phyloP scores from a whole-genome alignment of 2,888 invertebrate genomes.

The Neocrepidodera transversa region DNA sequence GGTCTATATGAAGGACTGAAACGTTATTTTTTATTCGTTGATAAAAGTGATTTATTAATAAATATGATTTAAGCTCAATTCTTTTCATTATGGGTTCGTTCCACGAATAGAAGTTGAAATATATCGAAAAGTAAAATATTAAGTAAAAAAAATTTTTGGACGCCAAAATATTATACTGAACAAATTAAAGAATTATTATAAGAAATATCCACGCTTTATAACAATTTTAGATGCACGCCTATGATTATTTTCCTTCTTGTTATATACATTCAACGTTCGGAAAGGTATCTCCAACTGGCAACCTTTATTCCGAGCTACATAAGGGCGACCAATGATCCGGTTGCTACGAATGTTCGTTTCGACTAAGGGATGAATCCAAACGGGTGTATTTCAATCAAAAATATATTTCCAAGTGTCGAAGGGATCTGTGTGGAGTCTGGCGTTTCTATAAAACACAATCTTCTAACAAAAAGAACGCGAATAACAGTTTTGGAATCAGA shows the following conservation, averaged over 20 bases:
- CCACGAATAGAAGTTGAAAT: too few relatives aligned
- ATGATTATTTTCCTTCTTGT: slow-evolving; percentile 9
- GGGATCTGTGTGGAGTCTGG: slow-evolving; percentile 18
- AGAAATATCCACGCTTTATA: too few relatives aligned
- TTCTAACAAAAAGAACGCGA: slow-evolving; percentile 17
- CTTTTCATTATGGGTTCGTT: too few relatives aligned
- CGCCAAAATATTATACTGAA: too few relatives aligned
- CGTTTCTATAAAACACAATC: slow-evolving; percentile 20
- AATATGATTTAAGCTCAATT: too few relatives aligned
- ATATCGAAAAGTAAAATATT: too few relatives aligned
- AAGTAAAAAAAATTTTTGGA: too few relatives aligned
- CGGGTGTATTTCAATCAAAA: slow-evolving; percentile 57
- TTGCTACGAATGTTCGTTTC: slow-evolving; percentile 14
- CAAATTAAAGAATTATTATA: too few relatives aligned
- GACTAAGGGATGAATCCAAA: slow-evolving; percentile 51
- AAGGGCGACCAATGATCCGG: slow-evolving; percentile 7
- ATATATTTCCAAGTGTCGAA: slow-evolving; percentile 27
- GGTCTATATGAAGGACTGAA: too few relatives aligned
- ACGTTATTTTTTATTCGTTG: too few relatives aligned
- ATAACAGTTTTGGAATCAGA: slow-evolving; percentile 22
- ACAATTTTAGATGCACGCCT: too few relatives aligned
- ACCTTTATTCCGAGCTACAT: not conserved
- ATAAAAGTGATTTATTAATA: too few relatives aligned
- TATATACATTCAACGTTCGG: slow-evolving; percentile 3
- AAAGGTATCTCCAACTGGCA: slow-evolving; percentile 3